Evolutionary conservation across 1,140 invertebrate genomes (phyloP).

Genomic region (Caligus rogercresseyi): DNA sequence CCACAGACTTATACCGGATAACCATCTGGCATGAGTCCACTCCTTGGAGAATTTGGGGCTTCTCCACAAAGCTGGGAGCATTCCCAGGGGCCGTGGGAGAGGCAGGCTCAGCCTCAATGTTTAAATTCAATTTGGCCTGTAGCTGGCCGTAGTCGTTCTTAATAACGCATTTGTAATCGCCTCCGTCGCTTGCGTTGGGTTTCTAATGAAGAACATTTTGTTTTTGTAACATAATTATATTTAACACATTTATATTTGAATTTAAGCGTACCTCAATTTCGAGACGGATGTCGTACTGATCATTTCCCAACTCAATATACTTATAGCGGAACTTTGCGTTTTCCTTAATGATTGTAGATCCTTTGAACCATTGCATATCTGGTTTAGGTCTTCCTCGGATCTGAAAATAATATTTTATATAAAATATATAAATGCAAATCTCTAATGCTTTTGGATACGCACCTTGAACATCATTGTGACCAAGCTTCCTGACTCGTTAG

Average conservation of each 20-base stretch:
- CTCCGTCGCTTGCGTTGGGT: slow-evolving; percentile 79
- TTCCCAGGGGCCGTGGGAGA: slow-evolving; percentile 38
- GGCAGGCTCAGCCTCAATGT: slow-evolving; percentile 79
- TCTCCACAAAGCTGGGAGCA: slow-evolving; percentile 93
- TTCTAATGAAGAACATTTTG: slow-evolving; percentile 51
- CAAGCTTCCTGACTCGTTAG: slow-evolving; percentile 81
- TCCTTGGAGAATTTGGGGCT: slow-evolving; percentile 82
- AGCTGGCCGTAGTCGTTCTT: slow-evolving; percentile 92
- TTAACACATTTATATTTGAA: too few relatives aligned
- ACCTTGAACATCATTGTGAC: slow-evolving; percentile 61
- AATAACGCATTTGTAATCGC: slow-evolving; percentile 89
- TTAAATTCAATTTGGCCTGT: slow-evolving; percentile 92
- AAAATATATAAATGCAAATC: neutral
- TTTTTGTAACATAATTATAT: too few relatives aligned
- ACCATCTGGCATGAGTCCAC: slow-evolving; percentile 96
- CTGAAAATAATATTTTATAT: neutral
- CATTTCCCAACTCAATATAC: slow-evolving; percentile 52
- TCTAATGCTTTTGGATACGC: neutral
- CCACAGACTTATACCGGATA: slow-evolving; percentile 80
- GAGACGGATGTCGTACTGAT: slow-evolving; percentile 70
- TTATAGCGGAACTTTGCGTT: slow-evolving; percentile 65
- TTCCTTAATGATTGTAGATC: slow-evolving; percentile 61
- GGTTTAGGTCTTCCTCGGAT: slow-evolving; percentile 60
- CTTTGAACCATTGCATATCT: slow-evolving; percentile 72
- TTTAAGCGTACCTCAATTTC: slow-evolving; percentile 54